A percentile compares a stretch with the other conserved stretches of the same genome.
Evolutionary conservation across 2,113 vertebrate species (phyloP).

Genomic region (Cheilinus undulatus): DNA sequence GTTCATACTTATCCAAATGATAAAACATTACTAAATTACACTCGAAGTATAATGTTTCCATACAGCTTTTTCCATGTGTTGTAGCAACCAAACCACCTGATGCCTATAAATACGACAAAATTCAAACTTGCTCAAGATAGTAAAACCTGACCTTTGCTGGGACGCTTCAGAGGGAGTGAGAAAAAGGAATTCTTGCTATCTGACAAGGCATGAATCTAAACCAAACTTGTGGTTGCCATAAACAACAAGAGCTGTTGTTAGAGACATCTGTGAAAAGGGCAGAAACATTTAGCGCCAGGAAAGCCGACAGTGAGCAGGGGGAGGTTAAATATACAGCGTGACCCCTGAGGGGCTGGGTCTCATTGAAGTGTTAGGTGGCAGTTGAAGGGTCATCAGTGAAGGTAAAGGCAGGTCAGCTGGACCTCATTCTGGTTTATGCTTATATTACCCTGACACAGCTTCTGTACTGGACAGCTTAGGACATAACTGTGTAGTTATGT

Average conservation of each 20-base stretch:
- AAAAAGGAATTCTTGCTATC: slow-evolving; percentile 43
- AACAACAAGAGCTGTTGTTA: slow-evolving; percentile 53
- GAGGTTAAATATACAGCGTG: slow-evolving; percentile 46
- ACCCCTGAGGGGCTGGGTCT: slow-evolving; percentile 64
- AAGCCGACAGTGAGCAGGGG: not conserved
- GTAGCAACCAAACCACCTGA: slow-evolving; percentile 61
- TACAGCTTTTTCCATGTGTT: slow-evolving; percentile 15
- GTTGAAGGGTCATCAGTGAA: slow-evolving; percentile 19
- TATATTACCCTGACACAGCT: not conserved
- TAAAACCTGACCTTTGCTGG: slow-evolving; percentile 55
- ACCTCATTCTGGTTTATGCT: slow-evolving; percentile 1
- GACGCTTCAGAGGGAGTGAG: slow-evolving; percentile 32
- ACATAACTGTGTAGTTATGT: not conserved
- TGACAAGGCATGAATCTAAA: slow-evolving; percentile 53
- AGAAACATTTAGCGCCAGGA: slow-evolving; percentile 26
- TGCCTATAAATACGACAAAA: slow-evolving; percentile 26
- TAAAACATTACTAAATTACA: slow-evolving; percentile 37
- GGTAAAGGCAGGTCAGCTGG: slow-evolving; percentile 49
- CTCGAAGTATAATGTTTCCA: slow-evolving; percentile 44
- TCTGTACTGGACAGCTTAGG: not conserved
- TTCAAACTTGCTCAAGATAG: slow-evolving; percentile 33
- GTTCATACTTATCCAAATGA: slow-evolving; percentile 7
- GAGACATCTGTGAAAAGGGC: slow-evolving; percentile 24
- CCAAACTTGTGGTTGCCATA: slow-evolving; percentile 48
- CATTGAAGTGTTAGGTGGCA: slow-evolving; percentile 42